A percentile compares a stretch with the other conserved stretches of the same genome.
phyloP scores from a whole-genome alignment of 2,113 vertebrate species.

The Pseudonaja textilis region DNA sequence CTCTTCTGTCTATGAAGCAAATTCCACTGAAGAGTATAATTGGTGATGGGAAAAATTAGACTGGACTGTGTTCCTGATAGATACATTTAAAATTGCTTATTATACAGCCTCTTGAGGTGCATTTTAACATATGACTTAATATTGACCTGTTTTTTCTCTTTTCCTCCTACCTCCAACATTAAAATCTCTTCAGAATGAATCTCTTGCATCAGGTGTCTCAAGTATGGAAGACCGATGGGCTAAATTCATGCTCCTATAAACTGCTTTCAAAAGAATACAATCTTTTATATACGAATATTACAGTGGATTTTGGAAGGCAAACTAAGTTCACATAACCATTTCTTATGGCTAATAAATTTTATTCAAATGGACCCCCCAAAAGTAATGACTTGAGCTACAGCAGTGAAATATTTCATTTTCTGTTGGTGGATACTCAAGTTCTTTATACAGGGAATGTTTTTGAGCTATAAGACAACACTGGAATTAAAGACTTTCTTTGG shows the following conservation, averaged over 20 bases:
- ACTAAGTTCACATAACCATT: slow-evolving; percentile 38
- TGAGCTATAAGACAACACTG: background rate
- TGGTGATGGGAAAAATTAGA: background rate
- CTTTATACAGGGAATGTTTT: background rate
- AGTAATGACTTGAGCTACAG: slow-evolving; percentile 5
- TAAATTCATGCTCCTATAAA: slow-evolving; percentile 86
- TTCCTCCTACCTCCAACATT: background rate
- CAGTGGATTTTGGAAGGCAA: slow-evolving; percentile 77
- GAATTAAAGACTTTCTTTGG: accelerated
- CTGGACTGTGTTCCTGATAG: background rate
- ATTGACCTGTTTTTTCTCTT: background rate
- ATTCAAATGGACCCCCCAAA: background rate
- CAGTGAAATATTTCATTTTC: background rate
- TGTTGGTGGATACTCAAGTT: slow-evolving; percentile 4
- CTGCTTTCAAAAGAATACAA: slow-evolving; percentile 77
- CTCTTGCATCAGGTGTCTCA: slow-evolving; percentile 77
- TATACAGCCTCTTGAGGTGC: background rate
- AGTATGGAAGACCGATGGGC: slow-evolving; percentile 85
- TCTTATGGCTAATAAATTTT: background rate
- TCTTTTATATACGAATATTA: slow-evolving; percentile 88
- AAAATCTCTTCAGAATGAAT: slow-evolving; percentile 76
- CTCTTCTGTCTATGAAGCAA: background rate
- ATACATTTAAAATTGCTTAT: background rate
- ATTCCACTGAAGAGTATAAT: background rate
- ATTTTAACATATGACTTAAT: background rate